These are phyloP conservation scores for Indicator indicator DNA, from an alignment of 2,113 vertebrate species.

Conservation along the genomic window DNA sequence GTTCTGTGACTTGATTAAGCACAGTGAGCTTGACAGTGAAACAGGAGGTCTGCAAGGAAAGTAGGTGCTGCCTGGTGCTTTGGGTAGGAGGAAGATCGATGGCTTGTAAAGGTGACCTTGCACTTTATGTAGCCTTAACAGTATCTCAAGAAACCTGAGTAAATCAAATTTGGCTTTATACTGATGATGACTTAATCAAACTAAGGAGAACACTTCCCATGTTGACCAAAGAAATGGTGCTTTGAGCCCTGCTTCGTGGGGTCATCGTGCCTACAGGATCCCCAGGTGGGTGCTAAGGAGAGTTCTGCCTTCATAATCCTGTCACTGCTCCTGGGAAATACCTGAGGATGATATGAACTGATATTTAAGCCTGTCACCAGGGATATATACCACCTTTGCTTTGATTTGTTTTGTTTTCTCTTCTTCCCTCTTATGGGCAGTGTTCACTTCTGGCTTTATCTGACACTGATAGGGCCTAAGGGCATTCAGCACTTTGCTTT, in stretches of 20 bases:
- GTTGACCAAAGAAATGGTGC: not conserved
- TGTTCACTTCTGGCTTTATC: not conserved
- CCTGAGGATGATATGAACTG: not conserved
- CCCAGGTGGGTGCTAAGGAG: not conserved
- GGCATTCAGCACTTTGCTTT: not conserved
- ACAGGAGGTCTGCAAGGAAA: conserved; percentile 9
- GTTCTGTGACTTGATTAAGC: conserved; percentile 48
- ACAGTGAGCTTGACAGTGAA: conserved; percentile 13
- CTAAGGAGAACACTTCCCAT: not conserved
- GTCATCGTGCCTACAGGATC: not conserved
- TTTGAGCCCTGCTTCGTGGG: not conserved
- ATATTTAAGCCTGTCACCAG: not conserved
- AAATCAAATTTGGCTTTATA: not conserved
- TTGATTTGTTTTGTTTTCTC: conserved; percentile 23
- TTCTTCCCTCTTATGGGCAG: not conserved
- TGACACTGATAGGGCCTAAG: not conserved
- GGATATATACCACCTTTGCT: not conserved
- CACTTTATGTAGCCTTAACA: not conserved
- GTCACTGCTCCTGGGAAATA: not conserved
- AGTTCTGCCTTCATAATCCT: not conserved
- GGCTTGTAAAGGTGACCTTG: conserved; percentile 25
- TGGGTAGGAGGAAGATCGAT: conserved; percentile 31
- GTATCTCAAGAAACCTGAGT: not conserved
- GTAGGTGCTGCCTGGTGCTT: not conserved
- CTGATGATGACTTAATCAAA: not conserved